Percentiles rank a stretch among this genome's conserved stretches.
Conservation (phyloP, 2,113 vertebrate species). For the Serranochromis macrocephalus region DNA sequence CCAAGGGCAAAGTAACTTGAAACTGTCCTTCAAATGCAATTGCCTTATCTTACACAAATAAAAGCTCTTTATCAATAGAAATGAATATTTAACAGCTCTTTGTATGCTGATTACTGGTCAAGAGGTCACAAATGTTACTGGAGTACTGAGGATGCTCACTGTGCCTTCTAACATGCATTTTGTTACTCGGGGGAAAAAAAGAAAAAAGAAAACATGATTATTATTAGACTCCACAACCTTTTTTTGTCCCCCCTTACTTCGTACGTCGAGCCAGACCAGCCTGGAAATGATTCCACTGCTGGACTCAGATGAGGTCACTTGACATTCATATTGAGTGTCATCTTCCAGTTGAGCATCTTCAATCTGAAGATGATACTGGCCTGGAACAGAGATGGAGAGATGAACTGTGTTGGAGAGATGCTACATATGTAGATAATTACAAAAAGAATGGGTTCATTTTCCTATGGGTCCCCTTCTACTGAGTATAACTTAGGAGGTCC, state of each 20-base stretch:
- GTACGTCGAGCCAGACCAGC: slow-evolving; percentile 50
- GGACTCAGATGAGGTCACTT: slow-evolving; percentile 64
- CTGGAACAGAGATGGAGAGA: slow-evolving; percentile 40
- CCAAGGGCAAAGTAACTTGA: not conserved
- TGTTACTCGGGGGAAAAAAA: not conserved
- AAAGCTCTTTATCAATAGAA: slow-evolving; percentile 41
- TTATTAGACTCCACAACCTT: not conserved
- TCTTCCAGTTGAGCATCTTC: slow-evolving; percentile 63
- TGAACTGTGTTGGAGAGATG: not conserved
- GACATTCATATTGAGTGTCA: slow-evolving; percentile 67
- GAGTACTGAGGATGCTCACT: slow-evolving; percentile 1
- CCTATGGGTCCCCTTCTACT: not conserved
- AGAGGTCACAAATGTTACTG: slow-evolving; percentile 21
- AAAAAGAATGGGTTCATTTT: not conserved
- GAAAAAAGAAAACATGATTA: not conserved
- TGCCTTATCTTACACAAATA: slow-evolving; percentile 15
- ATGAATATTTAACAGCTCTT: slow-evolving; percentile 58
- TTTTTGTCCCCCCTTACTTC: slow-evolving; percentile 56
- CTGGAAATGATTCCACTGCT: slow-evolving; percentile 58
- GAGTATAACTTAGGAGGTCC: not conserved
- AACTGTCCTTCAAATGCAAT: not conserved
- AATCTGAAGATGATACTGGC: slow-evolving; percentile 70
- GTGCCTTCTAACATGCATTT: not conserved
- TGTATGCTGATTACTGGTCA: slow-evolving; percentile 51
- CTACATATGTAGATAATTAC: slow-evolving; percentile 7